Evolutionary conservation across 2,113 vertebrate species (phyloP), one percentile per base, ranked within the genome.

Genomic region (Plecotus auritus): DNA sequence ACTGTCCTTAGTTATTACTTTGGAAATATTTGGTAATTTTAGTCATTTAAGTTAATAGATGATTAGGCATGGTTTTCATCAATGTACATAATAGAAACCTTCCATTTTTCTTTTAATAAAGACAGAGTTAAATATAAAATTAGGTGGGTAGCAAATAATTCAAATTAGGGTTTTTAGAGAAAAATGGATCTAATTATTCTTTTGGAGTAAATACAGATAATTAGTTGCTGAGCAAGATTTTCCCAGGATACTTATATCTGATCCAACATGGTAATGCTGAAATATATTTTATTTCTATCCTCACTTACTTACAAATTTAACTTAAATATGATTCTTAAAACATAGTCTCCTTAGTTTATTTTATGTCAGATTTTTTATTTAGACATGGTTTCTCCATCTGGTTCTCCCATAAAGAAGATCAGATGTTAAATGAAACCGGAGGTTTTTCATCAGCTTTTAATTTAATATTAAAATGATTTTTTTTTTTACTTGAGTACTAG

Each of bases 61-160:
- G 91, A 26, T 73, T 93, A 85, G 37, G 8, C 85, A 22, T 85
- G 8, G 61, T 85, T 94, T 94, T 37, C 42, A 13, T 70, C 88
- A 49, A 66, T 88, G 18, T 18, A 72, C 37, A 83, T 72, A 72
- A 88, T 82, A 92, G 32, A 81, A 76, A 30, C 17, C 10, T 94
- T 91, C 7, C 2, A 86, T 85, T 92, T 94, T 89, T 85, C 7
- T 86, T 77, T 67, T 42, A 85, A 49, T 70, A 69, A 86, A 95
- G 30, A 69, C 13, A 61, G 59, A 72, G 59, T 89, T 84, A 96
- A 89, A 95, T 11, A 56, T 81, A 91, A 93, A 88, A 91, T 73
- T 84, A 92, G 14, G 4, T 59, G 40, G 26, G 22, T 67, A 59
- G 10, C 9, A 94, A 73, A 51, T 92, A 61, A 94, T 69, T 86